Base-by-base conservation (phyloP, 2,888 invertebrate genomes). In the Caenorhabditis doughertyi region DNA sequence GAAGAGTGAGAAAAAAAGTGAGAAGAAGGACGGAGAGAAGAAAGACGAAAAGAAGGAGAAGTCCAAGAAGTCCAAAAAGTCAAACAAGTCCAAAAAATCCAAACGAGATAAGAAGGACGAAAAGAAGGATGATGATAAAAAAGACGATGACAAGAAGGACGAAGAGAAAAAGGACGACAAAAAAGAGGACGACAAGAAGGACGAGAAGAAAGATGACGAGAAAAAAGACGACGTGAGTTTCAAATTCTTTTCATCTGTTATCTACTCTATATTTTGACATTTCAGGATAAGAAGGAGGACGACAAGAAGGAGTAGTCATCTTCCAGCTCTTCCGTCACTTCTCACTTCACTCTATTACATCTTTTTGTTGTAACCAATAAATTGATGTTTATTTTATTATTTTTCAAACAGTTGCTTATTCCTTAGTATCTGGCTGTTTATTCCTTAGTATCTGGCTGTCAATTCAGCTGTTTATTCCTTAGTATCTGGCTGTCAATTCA, bases 121-220 rank as follows among this genome's bases (percentile, higher is more conserved):
- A 39, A 49, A 74, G 18, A 47, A 74, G 49, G 49, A 74, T 3
- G 55, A 58, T 13, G 39, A 74, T 18, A 42, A 68, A 21, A 42
- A 68, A 25, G 42, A 68, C 0, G 55, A 55, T 0, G 55, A 68
- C 11, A 42, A 68, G 11, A 65, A 74, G 47, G 32, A 74, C 4
- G 74, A 74, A 9, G 65, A 65, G 11, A 65, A 68, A 29, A 62
- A 58, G 44, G 55, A 74, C 3, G 60, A 62, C 18, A 49, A 71
- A 9, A 58, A 71, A 29, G 53, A 72, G 25, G 56, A 70, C 7
- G 39, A 58, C 16, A 32, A 70, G 13, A 49, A 51, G 51, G 53
- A 55, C 1, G 47, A 56, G 2, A 70, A 65, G 51, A 51, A 65
- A 16, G 65, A 65, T 11, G 56, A 56, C 2, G 35, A 60, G 74